phyloP scores from a whole-genome alignment of 2,888 invertebrate species.

The Serripes groenlandicus region DNA sequence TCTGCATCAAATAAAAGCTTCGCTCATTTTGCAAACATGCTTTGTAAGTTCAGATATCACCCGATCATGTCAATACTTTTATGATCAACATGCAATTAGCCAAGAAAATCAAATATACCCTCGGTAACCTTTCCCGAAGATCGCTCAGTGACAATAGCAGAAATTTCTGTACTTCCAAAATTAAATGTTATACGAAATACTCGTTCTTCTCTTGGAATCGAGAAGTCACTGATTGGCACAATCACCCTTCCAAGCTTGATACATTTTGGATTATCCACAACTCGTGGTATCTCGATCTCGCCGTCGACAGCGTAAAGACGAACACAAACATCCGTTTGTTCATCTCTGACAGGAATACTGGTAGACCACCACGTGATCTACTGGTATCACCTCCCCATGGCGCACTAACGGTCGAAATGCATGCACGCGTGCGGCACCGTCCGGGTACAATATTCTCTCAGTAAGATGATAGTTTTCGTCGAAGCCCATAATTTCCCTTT shows the following conservation, averaged over 20 bases:
- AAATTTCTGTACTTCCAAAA: not conserved
- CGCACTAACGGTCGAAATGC: not conserved
- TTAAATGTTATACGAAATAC: not conserved
- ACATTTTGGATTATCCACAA: not conserved
- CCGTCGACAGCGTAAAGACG: not conserved
- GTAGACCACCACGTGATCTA: not conserved
- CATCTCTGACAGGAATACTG: not conserved
- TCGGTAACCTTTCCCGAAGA: not conserved
- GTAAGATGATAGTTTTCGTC: not conserved
- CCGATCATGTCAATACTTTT: no score
- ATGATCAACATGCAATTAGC: no score
- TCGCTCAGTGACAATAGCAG: not conserved
- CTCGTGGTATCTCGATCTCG: not conserved
- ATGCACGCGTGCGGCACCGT: not conserved
- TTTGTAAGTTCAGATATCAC: no score
- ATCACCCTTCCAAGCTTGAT: not conserved
- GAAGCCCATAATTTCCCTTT: not conserved
- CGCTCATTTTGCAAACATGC: no score
- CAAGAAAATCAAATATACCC: not conserved
- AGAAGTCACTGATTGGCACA: not conserved
- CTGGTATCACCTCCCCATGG: not conserved
- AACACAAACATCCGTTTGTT: not conserved
- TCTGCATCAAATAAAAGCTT: no score
- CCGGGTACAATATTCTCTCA: not conserved
- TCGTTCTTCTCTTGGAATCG: not conserved